Evolutionary conservation across 2,113 vertebrate genomes (phyloP).

Genomic region (Epinephelus cyanopodus): DNA sequence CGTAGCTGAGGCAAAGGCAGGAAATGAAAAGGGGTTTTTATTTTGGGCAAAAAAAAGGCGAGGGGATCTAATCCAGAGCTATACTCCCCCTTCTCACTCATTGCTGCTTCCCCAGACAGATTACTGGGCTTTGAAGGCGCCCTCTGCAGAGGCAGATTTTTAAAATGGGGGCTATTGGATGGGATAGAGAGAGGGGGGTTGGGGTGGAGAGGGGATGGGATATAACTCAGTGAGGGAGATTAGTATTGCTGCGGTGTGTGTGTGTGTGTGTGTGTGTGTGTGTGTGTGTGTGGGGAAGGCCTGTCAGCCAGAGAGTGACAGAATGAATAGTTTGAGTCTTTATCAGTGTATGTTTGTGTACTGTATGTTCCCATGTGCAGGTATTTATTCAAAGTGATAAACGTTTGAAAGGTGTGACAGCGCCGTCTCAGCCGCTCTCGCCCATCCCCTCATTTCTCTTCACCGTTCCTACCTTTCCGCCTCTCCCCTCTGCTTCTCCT

Average conservation of each 20-base stretch:
- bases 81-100: slow-evolving; percentile 51
- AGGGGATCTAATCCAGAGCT: slow-evolving; percentile 59
- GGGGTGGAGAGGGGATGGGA: slow-evolving; percentile 21
- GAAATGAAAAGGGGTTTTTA: slow-evolving; percentile 53
- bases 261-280: slow-evolving; percentile 18
- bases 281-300: slow-evolving; percentile 22
- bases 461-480: not conserved
- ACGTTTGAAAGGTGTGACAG: slow-evolving; percentile 54
- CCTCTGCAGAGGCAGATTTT: slow-evolving; percentile 65
- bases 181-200: slow-evolving; percentile 34
- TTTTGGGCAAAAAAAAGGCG: slow-evolving; percentile 26
- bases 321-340: slow-evolving; percentile 51
- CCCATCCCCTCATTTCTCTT: slow-evolving; percentile 12
- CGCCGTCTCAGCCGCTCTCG: slow-evolving; percentile 5
- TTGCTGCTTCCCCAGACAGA: slow-evolving; percentile 72
- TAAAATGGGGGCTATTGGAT: slow-evolving; percentile 65
- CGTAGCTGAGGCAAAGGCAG: slow-evolving; percentile 42
- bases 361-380: slow-evolving; percentile 53
- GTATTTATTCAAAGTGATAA: slow-evolving; percentile 56
- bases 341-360: slow-evolving; percentile 39
- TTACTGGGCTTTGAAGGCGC: slow-evolving; percentile 73
- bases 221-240: slow-evolving; percentile 64
- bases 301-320: slow-evolving; percentile 37
- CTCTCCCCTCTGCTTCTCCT: not conserved
- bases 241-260: slow-evolving; percentile 40